Evolutionary conservation across 2,888 invertebrate genomes (phyloP).

Genomic region (Eurytoma californica): DNA sequence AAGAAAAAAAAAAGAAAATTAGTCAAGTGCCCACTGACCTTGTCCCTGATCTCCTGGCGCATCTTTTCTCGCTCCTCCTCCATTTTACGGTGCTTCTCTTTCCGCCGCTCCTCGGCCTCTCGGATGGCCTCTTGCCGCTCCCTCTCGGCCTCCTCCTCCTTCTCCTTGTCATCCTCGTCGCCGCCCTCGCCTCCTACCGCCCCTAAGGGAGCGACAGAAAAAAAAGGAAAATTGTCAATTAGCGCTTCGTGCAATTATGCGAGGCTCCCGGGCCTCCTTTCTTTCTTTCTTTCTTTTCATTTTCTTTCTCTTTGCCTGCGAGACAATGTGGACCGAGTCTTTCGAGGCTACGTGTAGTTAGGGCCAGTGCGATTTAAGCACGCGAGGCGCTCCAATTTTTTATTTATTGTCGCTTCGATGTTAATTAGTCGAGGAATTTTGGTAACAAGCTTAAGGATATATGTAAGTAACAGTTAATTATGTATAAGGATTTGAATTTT

Average conservation of each 20-base stretch:
- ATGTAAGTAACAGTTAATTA: too few relatives aligned
- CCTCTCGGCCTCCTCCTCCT: slow-evolving; percentile 98
- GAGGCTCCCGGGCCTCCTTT: too few relatives aligned
- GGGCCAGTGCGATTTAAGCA: too few relatives aligned
- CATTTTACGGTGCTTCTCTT: slow-evolving; percentile 99
- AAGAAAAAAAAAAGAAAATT: background rate
- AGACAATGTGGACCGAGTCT: too few relatives aligned
- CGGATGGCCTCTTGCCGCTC: slow-evolving; percentile 98
- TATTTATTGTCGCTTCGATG: too few relatives aligned
- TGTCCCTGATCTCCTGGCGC: slow-evolving; percentile 99
- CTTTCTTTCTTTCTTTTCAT: too few relatives aligned
- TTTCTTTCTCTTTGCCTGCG: background rate
- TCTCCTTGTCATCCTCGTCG: slow-evolving; percentile 96
- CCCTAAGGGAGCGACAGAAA: slow-evolving; percentile 76
- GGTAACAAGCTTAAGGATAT: too few relatives aligned
- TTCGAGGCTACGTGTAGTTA: too few relatives aligned
- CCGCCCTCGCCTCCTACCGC: slow-evolving; percentile 93
- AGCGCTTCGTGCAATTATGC: slow-evolving; percentile 1
- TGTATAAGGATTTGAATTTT: too few relatives aligned
- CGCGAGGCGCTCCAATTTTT: too few relatives aligned
- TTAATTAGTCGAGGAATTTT: too few relatives aligned
- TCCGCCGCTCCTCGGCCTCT: slow-evolving; percentile 98
- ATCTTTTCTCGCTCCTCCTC: slow-evolving; percentile 99
- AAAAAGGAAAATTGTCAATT: slow-evolving; percentile 56
- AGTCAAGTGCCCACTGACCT: slow-evolving; percentile 81